These are phyloP conservation scores for Cyprinodon diabolis DNA, from an alignment of 2,797 vertebrate genomes.

Conservation along the genomic window DNA sequence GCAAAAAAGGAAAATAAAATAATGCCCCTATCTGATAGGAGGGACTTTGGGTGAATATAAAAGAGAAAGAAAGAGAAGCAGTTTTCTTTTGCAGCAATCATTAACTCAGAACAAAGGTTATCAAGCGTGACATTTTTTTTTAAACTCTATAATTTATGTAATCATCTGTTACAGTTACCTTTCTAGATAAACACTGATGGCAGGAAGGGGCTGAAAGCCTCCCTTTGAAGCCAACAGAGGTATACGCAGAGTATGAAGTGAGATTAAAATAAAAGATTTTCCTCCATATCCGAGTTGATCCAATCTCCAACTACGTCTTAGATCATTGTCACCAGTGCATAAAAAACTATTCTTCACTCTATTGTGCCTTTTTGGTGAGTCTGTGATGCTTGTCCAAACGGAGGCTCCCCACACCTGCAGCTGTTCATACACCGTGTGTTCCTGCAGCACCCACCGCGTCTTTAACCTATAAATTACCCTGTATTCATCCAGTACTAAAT, in stretches of 20 bases:
- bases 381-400: constrained; percentile 55
- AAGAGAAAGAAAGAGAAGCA: constrained; percentile 55
- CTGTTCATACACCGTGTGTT: constrained; percentile 67
- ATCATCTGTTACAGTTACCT: constrained; percentile 57
- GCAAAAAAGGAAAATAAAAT: constrained; percentile 88
- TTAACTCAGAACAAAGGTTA: constrained; percentile 80
- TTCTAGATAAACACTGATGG: constrained; percentile 51
- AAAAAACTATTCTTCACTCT: constrained; percentile 43
- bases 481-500: constrained; percentile 57
- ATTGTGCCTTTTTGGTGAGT: constrained; percentile 43
- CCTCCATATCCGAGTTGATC: constrained; percentile 38
- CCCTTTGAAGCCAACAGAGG: constrained; percentile 29
- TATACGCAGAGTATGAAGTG: constrained; percentile 18
- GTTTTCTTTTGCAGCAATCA: constrained; percentile 67
- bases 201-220: constrained; percentile 43
- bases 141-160: constrained; percentile 65
- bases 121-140: constrained; percentile 70
- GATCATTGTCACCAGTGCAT: constrained; percentile 38
- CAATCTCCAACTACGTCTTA: constrained; percentile 41
- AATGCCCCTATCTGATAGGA: constrained; percentile 77
- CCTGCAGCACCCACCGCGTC: constrained; percentile 43
- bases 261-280: constrained; percentile 33
- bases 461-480: constrained; percentile 67
- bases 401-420: constrained; percentile 64
- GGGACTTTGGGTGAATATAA: constrained; percentile 83